Evolutionary conservation across 2,113 vertebrate genomes (phyloP).

Genomic region (Peromyscus leucopus): DNA sequence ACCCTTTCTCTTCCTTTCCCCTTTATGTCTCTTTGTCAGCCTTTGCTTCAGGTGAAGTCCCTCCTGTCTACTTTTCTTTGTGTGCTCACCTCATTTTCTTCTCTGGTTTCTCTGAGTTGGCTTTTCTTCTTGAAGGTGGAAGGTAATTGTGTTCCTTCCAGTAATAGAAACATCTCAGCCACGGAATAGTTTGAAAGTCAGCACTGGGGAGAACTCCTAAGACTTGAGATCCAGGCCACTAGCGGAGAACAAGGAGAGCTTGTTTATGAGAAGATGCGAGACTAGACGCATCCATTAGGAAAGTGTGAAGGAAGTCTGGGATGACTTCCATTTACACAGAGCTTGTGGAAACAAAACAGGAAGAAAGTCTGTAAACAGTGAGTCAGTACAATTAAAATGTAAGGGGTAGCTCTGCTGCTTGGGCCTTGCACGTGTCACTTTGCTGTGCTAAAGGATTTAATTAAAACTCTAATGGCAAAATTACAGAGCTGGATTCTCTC

Average conservation of each 20-base stretch:
- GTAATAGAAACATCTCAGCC: slow-evolving; percentile 25
- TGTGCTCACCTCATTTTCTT: background rate
- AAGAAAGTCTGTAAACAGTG: slow-evolving; percentile 27
- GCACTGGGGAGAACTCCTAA: slow-evolving; percentile 28
- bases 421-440: background rate
- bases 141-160: background rate
- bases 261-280: background rate
- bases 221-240: background rate
- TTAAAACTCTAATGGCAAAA: slow-evolving; percentile 30
- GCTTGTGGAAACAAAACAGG: background rate
- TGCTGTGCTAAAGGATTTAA: background rate
- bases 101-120: background rate
- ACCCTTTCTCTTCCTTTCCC: background rate
- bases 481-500: background rate
- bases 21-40: background rate
- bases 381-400: slow-evolving; percentile 26
- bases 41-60: background rate
- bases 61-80: background rate
- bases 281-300: background rate
- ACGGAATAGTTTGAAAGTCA: slow-evolving; percentile 49
- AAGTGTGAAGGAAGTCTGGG: background rate
- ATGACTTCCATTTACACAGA: background rate
- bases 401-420: background rate
- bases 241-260: background rate
- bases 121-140: slow-evolving; percentile 21